These are phyloP conservation scores for Pristiophorus japonicus DNA, from an alignment of 2,113 vertebrate genomes.

Conservation along the genomic window DNA sequence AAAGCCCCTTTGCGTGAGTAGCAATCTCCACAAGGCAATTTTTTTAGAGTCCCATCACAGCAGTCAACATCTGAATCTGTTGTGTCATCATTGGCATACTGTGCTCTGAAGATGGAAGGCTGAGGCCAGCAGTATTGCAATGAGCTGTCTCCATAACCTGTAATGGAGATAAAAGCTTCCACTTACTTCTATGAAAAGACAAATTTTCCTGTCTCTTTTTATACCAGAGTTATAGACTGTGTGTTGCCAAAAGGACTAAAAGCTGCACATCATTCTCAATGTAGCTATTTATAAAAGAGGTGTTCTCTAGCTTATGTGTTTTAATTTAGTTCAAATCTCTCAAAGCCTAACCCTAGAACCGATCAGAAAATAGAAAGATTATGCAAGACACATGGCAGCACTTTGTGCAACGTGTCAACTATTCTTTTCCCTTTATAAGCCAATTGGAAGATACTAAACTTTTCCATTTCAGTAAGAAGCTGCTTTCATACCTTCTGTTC, in stretches of 20 bases:
- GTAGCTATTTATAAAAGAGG: not conserved
- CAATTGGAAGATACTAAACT: constrained; percentile 5
- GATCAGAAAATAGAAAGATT: not conserved
- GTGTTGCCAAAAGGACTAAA: constrained; percentile 9
- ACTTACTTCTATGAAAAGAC: constrained; percentile 24
- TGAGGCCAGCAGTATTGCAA: constrained; percentile 31
- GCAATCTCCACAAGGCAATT: constrained; percentile 49
- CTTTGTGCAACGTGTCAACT: not conserved
- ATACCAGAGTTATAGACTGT: constrained; percentile 18
- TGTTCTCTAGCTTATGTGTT: not conserved
- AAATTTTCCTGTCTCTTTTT: constrained; percentile 32
- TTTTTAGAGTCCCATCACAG: constrained; percentile 64
- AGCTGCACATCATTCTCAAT: constrained; percentile 24
- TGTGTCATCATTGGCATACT: constrained; percentile 64
- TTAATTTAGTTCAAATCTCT: constrained; percentile 8
- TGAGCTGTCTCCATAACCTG: constrained; percentile 22
- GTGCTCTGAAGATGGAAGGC: constrained; percentile 27
- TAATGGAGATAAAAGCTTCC: constrained; percentile 34
- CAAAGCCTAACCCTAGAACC: not conserved
- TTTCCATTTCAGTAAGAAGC: not conserved
- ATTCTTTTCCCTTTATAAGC: not conserved
- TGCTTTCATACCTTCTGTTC: not conserved
- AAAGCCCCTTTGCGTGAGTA: constrained; percentile 46
- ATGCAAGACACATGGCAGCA: not conserved
- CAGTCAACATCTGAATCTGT: constrained; percentile 61